Base-by-base conservation (phyloP, 2,113 vertebrate genomes). In the Leptobrachium ailaonicum region DNA sequence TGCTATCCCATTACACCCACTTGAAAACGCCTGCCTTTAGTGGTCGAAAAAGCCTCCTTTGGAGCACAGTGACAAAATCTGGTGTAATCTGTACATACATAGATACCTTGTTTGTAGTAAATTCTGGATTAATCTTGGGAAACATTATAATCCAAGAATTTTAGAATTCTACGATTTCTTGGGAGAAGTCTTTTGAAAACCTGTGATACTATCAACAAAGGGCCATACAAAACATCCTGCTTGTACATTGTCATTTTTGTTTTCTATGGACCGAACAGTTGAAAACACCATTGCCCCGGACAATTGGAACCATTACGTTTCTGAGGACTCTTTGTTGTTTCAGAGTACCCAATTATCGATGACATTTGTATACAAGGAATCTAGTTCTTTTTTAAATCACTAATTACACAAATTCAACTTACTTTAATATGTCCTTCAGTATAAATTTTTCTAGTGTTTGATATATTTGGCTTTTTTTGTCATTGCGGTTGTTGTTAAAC, bases 31-130 rank as follows among this genome's bases (percentile, higher is more conserved):
- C 20, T 32, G 20, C 20, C 20, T 32, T 32, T 79, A 73, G 90
- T 85, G 90, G 91, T 90, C 90, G 88, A 86, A 93, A 90, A 90
- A 88, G 88, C 90, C 93, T 91, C 93, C 91, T 94, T 94, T 94
- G 91, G 90, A 93, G 90, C 88, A 88, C 90, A 88, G 88, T 88
- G 89, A 84, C 85, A 88, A 87, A 86, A 88, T 91, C 62, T 86
- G 90, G 91, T 84, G 83, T 53, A 85, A 89, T 86, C 87, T 82
- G 83, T 73, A 79, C 72, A 80, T 85, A 72, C 66, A 86, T 78
- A 80, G 12, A 13, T 77, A 14, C 83, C 85, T 82, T 83, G 84
- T 84, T 86, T 40, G 9, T 79, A 83, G 86, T 82, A 81, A 80
- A 87, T 80, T 84, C 84, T 73, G 81, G 82, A 83, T 85, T 88